A percentile compares a stretch with the other conserved stretches of the same genome.
Evolutionary conservation across 2,888 invertebrate genomes (phyloP).

Genomic region (Ptychoptera albimana): DNA sequence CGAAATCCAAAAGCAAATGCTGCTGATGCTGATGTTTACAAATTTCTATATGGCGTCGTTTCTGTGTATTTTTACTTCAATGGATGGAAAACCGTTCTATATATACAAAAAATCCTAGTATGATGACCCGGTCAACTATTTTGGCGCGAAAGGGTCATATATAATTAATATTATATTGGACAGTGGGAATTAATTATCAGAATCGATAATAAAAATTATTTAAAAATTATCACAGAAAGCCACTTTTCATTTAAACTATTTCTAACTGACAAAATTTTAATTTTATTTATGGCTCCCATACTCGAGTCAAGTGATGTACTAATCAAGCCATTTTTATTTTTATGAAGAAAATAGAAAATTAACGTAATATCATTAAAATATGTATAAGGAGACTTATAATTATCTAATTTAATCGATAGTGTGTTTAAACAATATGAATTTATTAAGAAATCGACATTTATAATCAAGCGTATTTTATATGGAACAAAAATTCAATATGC

Average conservation of each 20-base stretch:
- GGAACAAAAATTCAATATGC: conserved; percentile 4
- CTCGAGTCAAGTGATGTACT: conserved; percentile 1
- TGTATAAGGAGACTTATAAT: not conserved
- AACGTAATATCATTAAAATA: conserved; percentile 1
- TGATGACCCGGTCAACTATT: conserved; percentile 3
- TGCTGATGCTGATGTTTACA: not conserved
- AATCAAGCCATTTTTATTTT: conserved; percentile 5
- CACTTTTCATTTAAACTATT: conserved; percentile 7
- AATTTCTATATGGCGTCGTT: conserved; percentile 1
- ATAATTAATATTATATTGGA: conserved; percentile 4
- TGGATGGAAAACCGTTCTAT: not conserved
- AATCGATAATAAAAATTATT: conserved; percentile 10
- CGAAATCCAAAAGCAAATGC: no score
- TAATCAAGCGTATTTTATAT: not conserved
- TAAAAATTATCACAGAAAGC: conserved; percentile 11
- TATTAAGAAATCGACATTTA: not conserved
- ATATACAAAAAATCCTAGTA: not conserved
- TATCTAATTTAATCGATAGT: not conserved
- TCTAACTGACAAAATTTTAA: conserved; percentile 5
- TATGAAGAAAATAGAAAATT: conserved; percentile 1
- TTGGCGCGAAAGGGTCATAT: conserved; percentile 6
- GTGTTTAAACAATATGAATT: not conserved
- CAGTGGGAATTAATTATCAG: conserved; percentile 7
- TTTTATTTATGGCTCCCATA: not conserved
- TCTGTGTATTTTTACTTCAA: not conserved